phyloP scores from a whole-genome alignment of 2,888 invertebrate genomes.

The Anthophora plumipes region DNA sequence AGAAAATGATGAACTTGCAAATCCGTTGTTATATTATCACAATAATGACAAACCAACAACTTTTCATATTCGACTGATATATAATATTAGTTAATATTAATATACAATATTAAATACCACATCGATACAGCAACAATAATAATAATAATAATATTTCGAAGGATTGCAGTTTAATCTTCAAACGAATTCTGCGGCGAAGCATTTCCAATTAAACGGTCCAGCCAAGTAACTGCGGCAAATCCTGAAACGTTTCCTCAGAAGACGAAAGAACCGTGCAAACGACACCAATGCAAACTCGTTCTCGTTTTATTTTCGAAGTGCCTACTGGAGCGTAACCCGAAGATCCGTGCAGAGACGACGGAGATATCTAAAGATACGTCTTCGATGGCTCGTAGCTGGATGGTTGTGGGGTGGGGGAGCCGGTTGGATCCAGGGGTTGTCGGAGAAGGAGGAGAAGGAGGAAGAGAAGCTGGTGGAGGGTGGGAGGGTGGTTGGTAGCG shows the following conservation, averaged over 20 bases:
- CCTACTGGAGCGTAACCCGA: slow-evolving; percentile 67
- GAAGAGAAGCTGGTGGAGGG: slow-evolving; percentile 44
- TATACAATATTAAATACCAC: background rate
- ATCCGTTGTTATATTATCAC: background rate
- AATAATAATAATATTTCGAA: background rate
- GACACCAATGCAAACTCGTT: slow-evolving; percentile 47
- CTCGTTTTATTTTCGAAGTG: slow-evolving; percentile 60
- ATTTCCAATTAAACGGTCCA: slow-evolving; percentile 42
- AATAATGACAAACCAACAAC: background rate
- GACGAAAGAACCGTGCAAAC: slow-evolving; percentile 17
- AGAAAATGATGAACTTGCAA: slow-evolving; percentile 5
- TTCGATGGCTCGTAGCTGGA: slow-evolving; percentile 65
- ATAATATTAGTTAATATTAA: too few species aligned
- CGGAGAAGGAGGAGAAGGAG: slow-evolving; percentile 41
- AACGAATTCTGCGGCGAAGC: background rate
- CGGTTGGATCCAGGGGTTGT: slow-evolving; percentile 21
- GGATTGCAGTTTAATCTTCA: background rate
- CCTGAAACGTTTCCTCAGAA: slow-evolving; percentile 19
- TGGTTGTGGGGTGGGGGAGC: slow-evolving; percentile 34
- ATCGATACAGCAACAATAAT: background rate
- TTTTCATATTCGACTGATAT: too few species aligned
- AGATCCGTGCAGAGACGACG: slow-evolving; percentile 67
- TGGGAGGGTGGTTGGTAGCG: slow-evolving; percentile 32
- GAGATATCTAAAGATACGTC: slow-evolving; percentile 75
- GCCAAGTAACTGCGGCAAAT: slow-evolving; percentile 23